Conservation (phyloP, 2,113 vertebrate genomes). For the Mormyrus iriodes region DNA sequence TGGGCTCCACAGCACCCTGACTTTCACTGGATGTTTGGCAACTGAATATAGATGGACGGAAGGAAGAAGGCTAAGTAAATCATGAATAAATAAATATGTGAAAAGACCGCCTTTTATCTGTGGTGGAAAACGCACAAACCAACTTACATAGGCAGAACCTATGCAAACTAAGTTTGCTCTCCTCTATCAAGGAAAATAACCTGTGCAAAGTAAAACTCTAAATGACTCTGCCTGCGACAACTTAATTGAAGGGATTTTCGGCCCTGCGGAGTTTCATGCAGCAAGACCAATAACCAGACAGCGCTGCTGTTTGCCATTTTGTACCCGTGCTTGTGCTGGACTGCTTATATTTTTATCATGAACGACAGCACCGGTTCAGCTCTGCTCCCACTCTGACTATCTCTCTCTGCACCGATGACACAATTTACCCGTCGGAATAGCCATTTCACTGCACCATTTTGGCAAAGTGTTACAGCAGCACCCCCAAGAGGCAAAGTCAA, state of each 20-base stretch:
- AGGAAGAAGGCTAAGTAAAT: neutral
- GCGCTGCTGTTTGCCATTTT: neutral
- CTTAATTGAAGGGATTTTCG: neutral
- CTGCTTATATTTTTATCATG: constrained; percentile 5
- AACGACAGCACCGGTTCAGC: neutral
- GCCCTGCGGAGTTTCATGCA: neutral
- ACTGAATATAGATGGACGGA: neutral
- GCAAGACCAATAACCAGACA: neutral
- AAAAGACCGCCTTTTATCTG: neutral
- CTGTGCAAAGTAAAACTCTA: neutral
- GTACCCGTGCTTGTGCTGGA: neutral
- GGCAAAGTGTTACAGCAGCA: constrained; percentile 7
- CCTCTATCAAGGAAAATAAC: neutral
- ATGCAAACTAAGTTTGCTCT: neutral
- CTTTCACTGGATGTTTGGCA: neutral
- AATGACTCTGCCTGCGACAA: neutral
- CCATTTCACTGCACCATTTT: neutral
- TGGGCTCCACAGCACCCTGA: neutral
- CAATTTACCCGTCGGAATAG: neutral
- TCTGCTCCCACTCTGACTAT: neutral
- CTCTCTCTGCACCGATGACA: neutral
- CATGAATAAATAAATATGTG: neutral
- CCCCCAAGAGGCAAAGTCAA: neutral
- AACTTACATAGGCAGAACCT: neutral
- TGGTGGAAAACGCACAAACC: neutral